These are phyloP conservation scores for Sphaeramia orbicularis DNA, from an alignment of 2,797 vertebrate species.

Conservation along the genomic window DNA sequence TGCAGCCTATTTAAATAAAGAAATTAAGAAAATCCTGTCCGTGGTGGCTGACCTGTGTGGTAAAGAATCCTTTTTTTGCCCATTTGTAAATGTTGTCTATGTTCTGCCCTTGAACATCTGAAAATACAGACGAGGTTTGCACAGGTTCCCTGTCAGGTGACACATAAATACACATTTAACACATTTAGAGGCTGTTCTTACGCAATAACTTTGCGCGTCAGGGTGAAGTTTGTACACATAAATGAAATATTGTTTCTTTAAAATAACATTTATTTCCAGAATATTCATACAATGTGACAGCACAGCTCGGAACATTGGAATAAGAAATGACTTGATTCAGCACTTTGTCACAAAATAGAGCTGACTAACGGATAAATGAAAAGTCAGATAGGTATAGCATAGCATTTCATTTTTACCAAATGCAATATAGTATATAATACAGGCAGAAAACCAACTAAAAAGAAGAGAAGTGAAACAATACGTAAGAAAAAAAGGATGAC, in stretches of 20 bases:
- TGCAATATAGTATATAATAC: constrained; percentile 80
- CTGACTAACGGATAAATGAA: constrained; percentile 82
- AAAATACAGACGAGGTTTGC: too few relatives aligned
- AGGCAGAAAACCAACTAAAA: constrained; percentile 72
- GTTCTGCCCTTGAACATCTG: too few relatives aligned
- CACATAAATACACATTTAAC: too few relatives aligned
- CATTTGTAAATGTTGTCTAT: too few relatives aligned
- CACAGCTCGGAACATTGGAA: constrained; percentile 88
- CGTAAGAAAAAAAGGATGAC: constrained; percentile 44
- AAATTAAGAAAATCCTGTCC: too few relatives aligned
- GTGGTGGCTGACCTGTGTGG: too few relatives aligned
- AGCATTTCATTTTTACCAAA: constrained; percentile 82
- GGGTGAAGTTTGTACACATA: not conserved
- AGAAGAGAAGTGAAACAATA: constrained; percentile 75
- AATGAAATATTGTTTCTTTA: constrained; percentile 68
- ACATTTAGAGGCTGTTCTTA: too few relatives aligned
- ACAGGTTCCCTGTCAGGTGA: too few relatives aligned
- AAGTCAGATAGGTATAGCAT: constrained; percentile 84
- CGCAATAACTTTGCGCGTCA: too few relatives aligned
- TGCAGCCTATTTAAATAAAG: too few relatives aligned
- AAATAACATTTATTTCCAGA: constrained; percentile 99
- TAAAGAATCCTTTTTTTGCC: too few relatives aligned
- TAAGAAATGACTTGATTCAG: constrained; percentile 84
- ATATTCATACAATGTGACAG: constrained; percentile 90
- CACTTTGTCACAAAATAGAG: constrained; percentile 83